phyloP scores from a whole-genome alignment of 2,113 vertebrate genomes.

The zebrafish (Danio rerio) region DNA sequence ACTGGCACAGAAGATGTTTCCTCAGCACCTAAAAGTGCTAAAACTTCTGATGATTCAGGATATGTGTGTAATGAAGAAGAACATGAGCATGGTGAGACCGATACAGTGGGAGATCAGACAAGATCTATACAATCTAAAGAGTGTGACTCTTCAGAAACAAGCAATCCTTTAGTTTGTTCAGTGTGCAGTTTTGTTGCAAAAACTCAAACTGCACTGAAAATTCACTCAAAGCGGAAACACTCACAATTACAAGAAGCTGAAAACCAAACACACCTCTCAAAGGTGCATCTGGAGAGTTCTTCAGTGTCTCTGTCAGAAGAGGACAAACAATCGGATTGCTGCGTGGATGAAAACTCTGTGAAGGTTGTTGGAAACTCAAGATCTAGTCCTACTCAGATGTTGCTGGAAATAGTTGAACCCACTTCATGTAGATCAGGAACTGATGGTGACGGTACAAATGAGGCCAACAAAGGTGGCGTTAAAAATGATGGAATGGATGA shows the following conservation, averaged over 20 bases:
- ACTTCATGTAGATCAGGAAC: not conserved
- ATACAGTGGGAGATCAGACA: not conserved
- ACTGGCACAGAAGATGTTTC: conserved; percentile 60
- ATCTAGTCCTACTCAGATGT: conserved; percentile 51
- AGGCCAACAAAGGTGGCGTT: not conserved
- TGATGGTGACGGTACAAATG: not conserved
- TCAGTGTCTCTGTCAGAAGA: not conserved
- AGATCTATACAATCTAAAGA: conserved; percentile 30
- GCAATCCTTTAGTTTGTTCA: conserved; percentile 60
- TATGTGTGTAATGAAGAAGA: conserved; percentile 24
- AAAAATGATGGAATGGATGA: conserved; percentile 54
- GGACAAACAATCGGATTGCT: not conserved
- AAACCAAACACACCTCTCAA: not conserved
- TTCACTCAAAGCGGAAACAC: conserved; percentile 72
- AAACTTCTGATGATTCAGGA: conserved; percentile 57
- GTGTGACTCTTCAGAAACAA: not conserved
- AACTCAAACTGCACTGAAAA: conserved; percentile 77
- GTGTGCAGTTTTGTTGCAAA: conserved; percentile 71
- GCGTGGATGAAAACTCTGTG: not conserved
- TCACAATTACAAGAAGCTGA: not conserved
- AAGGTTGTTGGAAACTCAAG: not conserved
- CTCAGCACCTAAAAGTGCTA: conserved; percentile 68
- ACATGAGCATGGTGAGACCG: not conserved
- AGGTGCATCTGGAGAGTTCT: not conserved
- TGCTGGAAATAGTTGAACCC: conserved; percentile 54